A percentile compares a stretch with the other conserved stretches of the same genome.
These are phyloP conservation scores for Selene dorsalis DNA, from an alignment of 2,797 vertebrate species.

Conservation along the genomic window DNA sequence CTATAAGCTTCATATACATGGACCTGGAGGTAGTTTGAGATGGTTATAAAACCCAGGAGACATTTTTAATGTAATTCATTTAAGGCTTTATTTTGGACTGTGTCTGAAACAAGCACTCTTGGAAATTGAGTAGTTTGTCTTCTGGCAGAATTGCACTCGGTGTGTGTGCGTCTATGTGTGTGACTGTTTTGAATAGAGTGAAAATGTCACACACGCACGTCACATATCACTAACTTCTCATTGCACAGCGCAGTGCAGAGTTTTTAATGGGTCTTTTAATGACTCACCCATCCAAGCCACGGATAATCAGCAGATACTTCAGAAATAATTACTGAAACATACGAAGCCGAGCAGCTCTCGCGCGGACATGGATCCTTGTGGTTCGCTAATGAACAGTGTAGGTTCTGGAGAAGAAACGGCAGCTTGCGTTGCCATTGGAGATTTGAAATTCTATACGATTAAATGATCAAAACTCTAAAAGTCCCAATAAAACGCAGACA, in stretches of 20 bases:
- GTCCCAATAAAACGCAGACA: background rate
- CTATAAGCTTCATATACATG: conserved; percentile 13
- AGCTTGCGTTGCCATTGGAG: conserved; percentile 11
- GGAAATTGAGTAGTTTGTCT: conserved; percentile 72
- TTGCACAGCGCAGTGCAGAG: conserved; percentile 25
- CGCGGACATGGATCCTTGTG: background rate
- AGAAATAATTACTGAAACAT: conserved; percentile 52
- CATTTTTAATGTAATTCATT: conserved; percentile 58
- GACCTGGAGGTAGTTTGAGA: conserved; percentile 27
- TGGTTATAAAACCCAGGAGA: conserved; percentile 53
- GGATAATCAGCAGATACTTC: conserved; percentile 40
- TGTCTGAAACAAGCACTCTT: conserved; percentile 68
- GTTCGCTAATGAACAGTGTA: conserved; percentile 2
- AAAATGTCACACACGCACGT: conserved; percentile 44
- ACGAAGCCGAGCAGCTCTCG: background rate
- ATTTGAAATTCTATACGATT: background rate
- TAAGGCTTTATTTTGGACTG: conserved; percentile 70
- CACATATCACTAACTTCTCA: conserved; percentile 41
- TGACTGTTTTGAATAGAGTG: conserved; percentile 40
- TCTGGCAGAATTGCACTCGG: conserved; percentile 42
- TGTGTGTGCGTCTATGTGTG: background rate
- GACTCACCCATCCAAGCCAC: conserved; percentile 14
- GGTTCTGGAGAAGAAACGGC: background rate
- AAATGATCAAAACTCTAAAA: background rate
- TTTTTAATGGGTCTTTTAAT: conserved; percentile 57